These are phyloP conservation scores for Bombus polaris DNA, from an alignment of 1,140 invertebrate species.

Conservation along the genomic window DNA sequence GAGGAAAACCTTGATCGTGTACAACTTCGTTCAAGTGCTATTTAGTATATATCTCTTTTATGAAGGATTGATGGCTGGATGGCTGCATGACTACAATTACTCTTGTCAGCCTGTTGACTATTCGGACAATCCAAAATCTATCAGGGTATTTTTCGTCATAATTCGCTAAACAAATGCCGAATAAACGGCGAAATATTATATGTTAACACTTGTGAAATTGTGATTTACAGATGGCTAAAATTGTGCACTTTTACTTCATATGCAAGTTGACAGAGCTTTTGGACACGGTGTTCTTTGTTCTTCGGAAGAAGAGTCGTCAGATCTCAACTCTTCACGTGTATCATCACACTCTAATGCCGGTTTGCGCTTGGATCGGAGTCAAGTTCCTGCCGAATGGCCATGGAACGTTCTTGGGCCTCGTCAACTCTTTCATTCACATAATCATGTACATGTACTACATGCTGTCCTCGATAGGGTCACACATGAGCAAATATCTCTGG, in stretches of 20 bases:
- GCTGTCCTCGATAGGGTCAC: conserved; percentile 90
- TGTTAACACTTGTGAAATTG: not conserved
- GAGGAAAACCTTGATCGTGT: conserved; percentile 89
- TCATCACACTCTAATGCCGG: conserved; percentile 88
- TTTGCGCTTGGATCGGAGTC: conserved; percentile 92
- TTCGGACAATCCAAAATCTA: conserved; percentile 87
- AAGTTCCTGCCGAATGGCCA: conserved; percentile 92
- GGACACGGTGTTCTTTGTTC: conserved; percentile 91
- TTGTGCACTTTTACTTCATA: conserved; percentile 82
- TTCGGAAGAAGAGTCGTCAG: conserved; percentile 90
- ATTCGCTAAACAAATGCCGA: not conserved
- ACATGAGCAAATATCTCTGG: conserved; percentile 91
- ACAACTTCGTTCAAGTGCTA: conserved; percentile 91
- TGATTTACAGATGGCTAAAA: conserved; percentile 78
- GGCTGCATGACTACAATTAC: conserved; percentile 89
- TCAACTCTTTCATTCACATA: conserved; percentile 93
- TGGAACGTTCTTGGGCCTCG: conserved; percentile 90
- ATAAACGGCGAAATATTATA: not conserved
- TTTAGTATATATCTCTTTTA: conserved; percentile 88
- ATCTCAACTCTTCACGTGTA: conserved; percentile 90
- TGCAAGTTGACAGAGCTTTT: conserved; percentile 86
- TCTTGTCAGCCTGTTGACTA: conserved; percentile 93
- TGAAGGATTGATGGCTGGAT: conserved; percentile 86
- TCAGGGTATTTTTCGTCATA: conserved; percentile 85
- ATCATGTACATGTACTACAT: conserved; percentile 94